Percentiles rank a stretch among this genome's conserved stretches.
Conservation (phyloP, 2,113 vertebrate genomes). For the Larimichthys polyactis region DNA sequence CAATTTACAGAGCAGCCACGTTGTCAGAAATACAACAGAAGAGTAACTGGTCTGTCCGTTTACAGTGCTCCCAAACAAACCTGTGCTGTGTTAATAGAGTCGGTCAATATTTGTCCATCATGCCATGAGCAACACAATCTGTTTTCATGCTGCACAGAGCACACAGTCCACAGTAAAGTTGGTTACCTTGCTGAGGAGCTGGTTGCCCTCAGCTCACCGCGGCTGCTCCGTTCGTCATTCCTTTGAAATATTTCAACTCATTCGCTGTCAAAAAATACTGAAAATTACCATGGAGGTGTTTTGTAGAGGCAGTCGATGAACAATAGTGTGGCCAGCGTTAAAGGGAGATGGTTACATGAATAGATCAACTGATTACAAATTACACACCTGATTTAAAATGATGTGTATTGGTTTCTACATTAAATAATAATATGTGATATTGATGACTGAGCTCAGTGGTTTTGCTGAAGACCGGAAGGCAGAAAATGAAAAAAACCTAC, state of each 20-base stretch:
- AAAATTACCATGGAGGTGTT: not conserved
- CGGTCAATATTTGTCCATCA: not conserved
- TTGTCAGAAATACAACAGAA: not conserved
- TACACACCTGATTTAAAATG: not conserved
- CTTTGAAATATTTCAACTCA: not conserved
- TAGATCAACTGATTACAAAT: not conserved
- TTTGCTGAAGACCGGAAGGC: not conserved
- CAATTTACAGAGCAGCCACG: not conserved
- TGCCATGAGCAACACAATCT: not conserved
- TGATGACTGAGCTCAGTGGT: not conserved
- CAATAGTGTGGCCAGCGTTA: not conserved
- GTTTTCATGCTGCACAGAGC: not conserved
- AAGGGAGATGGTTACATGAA: not conserved
- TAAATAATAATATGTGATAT: not conserved
- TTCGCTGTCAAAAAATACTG: not conserved
- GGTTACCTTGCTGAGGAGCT: not conserved
- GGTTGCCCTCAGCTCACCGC: not conserved
- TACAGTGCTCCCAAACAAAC: not conserved
- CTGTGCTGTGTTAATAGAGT: not conserved
- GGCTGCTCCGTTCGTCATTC: not conserved
- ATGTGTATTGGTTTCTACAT: not conserved
- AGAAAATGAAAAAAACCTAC: conserved; percentile 7
- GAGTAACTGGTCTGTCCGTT: not conserved
- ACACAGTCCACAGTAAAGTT: not conserved
- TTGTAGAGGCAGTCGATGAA: not conserved